phyloP scores from a whole-genome alignment of 2,113 vertebrate genomes.

The Erpornis zantholeuca region DNA sequence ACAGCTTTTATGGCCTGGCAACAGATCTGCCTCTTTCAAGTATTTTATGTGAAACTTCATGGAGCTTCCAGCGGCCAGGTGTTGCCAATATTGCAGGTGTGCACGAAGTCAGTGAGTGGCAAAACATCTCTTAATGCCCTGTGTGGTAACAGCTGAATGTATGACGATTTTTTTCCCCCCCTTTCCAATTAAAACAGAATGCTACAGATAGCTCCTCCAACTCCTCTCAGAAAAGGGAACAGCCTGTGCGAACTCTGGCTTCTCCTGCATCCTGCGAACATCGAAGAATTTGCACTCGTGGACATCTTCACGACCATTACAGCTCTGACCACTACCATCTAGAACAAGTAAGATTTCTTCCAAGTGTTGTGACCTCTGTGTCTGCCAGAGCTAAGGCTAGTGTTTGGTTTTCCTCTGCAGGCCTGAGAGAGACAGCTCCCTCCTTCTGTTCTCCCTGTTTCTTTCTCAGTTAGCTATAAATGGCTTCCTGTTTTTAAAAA shows the following conservation, averaged over 20 bases:
- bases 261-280: constrained; percentile 88
- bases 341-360: constrained; percentile 83
- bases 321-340: constrained; percentile 88
- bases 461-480: background rate
- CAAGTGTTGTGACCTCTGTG: background rate
- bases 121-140: background rate
- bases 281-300: constrained; percentile 86
- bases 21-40: background rate
- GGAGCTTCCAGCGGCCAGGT: background rate
- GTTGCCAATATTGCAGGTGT: background rate
- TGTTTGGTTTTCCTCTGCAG: background rate
- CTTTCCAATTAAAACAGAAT: constrained; percentile 65
- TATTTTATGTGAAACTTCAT: background rate
- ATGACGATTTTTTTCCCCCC: accelerated
- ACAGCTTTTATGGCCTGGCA: constrained; percentile 29
- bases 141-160: background rate
- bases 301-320: constrained; percentile 85
- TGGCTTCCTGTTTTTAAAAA: background rate
- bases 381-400: background rate
- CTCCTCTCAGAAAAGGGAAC: constrained; percentile 83
- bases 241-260: constrained; percentile 81
- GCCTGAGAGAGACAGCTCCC: background rate
- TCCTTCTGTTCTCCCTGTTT: background rate
- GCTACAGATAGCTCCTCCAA: constrained; percentile 85
- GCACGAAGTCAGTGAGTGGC: background rate